phyloP scores from a whole-genome alignment of 2,113 vertebrate genomes.

The Cyprichromis sp. region DNA sequence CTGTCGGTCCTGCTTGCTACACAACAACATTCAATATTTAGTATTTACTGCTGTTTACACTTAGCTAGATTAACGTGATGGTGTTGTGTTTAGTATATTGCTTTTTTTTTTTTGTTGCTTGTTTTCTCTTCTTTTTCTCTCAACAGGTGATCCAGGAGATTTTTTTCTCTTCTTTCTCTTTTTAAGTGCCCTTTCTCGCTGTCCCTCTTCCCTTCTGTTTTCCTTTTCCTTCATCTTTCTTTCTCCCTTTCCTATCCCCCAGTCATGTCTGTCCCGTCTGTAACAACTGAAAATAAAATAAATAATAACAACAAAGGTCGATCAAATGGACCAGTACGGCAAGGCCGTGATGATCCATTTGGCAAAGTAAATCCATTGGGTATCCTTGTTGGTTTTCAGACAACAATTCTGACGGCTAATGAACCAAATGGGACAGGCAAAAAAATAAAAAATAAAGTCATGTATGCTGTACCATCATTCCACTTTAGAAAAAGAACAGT shows the following conservation, averaged over 20 bases:
- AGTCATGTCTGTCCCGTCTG: fast-evolving
- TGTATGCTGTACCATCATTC: neutral
- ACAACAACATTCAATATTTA: neutral
- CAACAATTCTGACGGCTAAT: fast-evolving
- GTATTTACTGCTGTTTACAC: neutral
- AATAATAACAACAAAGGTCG: too few species aligned
- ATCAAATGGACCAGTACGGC: neutral
- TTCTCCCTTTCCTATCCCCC: neutral
- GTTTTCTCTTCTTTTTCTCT: neutral
- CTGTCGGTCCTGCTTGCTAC: neutral
- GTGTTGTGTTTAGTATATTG: neutral
- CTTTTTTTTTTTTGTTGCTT: fast-evolving
- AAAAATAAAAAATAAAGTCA: neutral
- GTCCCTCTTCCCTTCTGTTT: neutral
- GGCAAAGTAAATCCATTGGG: neutral
- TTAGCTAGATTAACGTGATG: neutral
- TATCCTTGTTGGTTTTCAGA: fast-evolving
- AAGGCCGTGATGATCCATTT: neutral
- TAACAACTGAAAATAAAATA: neutral
- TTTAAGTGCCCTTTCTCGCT: neutral
- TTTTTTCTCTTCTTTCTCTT: neutral
- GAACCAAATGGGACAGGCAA: neutral
- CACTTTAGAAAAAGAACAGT: neutral
- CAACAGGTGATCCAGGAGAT: neutral
- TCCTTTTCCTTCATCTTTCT: neutral